Conservation (phyloP, 2,797 vertebrate species). For the Novumbra hubbsi region DNA sequence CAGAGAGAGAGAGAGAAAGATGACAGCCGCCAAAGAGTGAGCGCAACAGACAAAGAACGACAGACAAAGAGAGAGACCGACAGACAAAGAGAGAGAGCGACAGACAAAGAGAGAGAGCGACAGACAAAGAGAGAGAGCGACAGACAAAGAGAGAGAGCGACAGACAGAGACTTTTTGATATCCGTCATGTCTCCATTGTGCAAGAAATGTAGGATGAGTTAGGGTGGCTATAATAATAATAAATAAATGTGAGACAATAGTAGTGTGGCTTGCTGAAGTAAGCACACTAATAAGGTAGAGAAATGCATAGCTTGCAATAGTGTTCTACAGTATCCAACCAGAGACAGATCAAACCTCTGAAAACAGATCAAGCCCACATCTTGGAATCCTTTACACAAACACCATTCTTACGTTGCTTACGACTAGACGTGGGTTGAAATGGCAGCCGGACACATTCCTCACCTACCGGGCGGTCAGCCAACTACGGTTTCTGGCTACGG, state of each 20-base stretch:
- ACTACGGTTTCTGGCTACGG: constrained; percentile 26
- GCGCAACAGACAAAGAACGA: neutral
- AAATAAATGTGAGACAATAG: no score
- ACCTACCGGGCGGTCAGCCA: constrained; percentile 47
- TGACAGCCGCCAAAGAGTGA: neutral
- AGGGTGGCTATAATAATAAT: no score
- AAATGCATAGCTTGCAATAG: neutral
- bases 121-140: constrained; percentile 11
- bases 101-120: neutral
- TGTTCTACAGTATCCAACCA: constrained; percentile 5
- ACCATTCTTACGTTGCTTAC: constrained; percentile 30
- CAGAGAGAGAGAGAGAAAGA: constrained; percentile 4
- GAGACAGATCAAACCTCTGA: constrained; percentile 25
- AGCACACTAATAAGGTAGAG: neutral
- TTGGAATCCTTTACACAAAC: neutral
- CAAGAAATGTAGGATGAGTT: no score
- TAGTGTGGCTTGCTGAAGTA: no score
- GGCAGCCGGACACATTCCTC: constrained; percentile 46
- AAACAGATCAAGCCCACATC: constrained; percentile 7
- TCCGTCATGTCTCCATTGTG: no score
- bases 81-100: constrained; percentile 9
- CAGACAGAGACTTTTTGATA: neutral
- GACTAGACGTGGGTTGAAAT: constrained; percentile 57
- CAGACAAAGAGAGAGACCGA: neutral
- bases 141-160: neutral